Conservation (phyloP, 2,888 invertebrate species). For the Tetranychus truncatus region DNA sequence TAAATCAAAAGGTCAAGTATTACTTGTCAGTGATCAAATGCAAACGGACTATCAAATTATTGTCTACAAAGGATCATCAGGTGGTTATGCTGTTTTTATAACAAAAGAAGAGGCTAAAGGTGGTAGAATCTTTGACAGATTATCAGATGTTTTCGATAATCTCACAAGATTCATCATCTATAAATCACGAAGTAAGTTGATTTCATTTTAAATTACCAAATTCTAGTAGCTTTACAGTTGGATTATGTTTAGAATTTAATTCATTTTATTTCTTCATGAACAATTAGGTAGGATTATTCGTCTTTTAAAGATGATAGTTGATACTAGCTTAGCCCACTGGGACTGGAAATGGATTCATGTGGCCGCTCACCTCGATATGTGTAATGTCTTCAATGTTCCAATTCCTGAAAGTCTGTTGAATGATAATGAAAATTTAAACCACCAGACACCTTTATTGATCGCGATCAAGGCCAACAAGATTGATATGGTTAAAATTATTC, state of each 20-base stretch:
- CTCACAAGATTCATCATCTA: not conserved
- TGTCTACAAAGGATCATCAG: not conserved
- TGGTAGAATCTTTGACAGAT: not conserved
- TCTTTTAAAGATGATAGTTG: not conserved
- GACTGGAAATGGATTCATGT: not conserved
- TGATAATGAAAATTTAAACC: slow-evolving; percentile 29
- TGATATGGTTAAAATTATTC: slow-evolving; percentile 46
- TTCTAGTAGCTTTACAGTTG: too few species aligned
- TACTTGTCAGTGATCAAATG: not conserved
- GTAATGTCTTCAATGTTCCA: not conserved
- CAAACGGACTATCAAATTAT: not conserved
- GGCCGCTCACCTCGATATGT: not conserved
- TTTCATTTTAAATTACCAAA: too few species aligned
- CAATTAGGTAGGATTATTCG: not conserved
- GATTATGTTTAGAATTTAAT: too few species aligned
- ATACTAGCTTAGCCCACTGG: not conserved
- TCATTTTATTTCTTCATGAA: not conserved
- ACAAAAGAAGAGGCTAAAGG: not conserved
- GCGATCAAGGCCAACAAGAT: slow-evolving; percentile 53
- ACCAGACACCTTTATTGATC: slow-evolving; percentile 58
- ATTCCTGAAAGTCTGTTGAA: not conserved
- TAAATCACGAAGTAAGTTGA: not conserved
- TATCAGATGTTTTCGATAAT: not conserved
- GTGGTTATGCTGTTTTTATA: not conserved
- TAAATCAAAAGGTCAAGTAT: not conserved